Percentiles rank a stretch among this genome's conserved stretches.
Conservation (phyloP, 1,140 invertebrate genomes). For the Hormaphis cornu region DNA sequence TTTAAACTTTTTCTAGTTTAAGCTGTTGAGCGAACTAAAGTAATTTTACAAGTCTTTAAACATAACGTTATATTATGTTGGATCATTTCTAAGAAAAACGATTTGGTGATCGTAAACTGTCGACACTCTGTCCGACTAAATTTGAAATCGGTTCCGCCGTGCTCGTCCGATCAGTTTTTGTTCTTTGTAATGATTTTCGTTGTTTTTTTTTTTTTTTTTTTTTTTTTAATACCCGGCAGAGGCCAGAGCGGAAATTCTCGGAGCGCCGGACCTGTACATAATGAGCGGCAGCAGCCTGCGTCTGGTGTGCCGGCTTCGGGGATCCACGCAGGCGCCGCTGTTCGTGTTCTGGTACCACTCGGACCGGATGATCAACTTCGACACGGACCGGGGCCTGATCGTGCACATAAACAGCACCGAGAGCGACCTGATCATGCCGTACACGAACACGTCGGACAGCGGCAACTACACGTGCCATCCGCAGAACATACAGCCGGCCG, state of each 20-base stretch:
- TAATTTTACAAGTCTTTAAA: no score
- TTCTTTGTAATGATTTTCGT: no score
- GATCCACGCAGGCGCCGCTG: constrained; percentile 62
- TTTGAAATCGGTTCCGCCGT: no score
- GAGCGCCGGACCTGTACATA: constrained; percentile 64
- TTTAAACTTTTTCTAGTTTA: no score
- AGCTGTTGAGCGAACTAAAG: no score
- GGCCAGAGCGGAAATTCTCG: constrained; percentile 62
- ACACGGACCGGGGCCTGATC: constrained; percentile 38
- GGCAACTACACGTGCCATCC: constrained; percentile 82
- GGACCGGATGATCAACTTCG: constrained; percentile 48
- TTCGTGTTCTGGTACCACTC: constrained; percentile 65
- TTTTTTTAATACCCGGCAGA: constrained; percentile 44
- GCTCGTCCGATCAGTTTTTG: no score
- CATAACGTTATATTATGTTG: no score
- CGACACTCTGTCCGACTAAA: no score
- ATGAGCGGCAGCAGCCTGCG: constrained; percentile 61
- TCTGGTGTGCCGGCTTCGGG: constrained; percentile 59
- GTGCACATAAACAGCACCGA: constrained; percentile 42
- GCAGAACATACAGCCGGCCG: constrained; percentile 71
- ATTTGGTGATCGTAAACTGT: no score
- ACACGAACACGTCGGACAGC: constrained; percentile 50
- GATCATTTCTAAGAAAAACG: no score
- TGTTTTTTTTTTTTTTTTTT: background rate
- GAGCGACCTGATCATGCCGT: constrained; percentile 42